Conservation (phyloP, 2,113 vertebrate genomes). For the human (Homo sapiens) region DNA sequence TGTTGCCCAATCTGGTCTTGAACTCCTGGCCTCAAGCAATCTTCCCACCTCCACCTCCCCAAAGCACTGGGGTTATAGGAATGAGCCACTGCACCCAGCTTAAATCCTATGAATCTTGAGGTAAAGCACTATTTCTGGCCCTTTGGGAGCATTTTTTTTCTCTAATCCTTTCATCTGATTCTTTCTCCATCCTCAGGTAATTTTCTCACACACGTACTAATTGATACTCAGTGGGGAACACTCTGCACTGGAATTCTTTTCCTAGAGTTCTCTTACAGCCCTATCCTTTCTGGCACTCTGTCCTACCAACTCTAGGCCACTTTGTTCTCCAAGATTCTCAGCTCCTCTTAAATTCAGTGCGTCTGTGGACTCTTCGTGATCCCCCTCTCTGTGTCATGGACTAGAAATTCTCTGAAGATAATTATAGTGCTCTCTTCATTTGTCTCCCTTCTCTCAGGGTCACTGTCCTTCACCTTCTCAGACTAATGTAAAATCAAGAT, state of each 20-base stretch:
- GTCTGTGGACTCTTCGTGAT: background rate
- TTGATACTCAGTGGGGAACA: background rate
- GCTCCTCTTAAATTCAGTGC: background rate
- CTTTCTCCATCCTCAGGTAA: background rate
- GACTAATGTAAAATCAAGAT: background rate
- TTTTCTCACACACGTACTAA: background rate
- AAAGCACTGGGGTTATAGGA: too few species aligned
- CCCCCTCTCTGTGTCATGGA: background rate
- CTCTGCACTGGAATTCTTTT: background rate
- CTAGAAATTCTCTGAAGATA: background rate
- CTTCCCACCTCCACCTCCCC: too few species aligned
- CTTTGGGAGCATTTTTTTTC: background rate
- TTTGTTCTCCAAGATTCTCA: background rate
- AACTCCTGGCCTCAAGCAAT: too few species aligned
- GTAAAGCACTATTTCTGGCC: background rate
- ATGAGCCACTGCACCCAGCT: too few species aligned
- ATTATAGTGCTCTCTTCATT: background rate
- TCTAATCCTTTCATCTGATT: background rate
- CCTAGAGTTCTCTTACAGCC: background rate
- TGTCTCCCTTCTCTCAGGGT: background rate
- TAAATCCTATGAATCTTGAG: background rate
- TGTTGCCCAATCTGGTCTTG: too few species aligned
- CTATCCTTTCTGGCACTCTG: background rate
- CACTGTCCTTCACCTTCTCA: background rate
- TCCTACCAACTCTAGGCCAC: background rate